Conservation (phyloP, 2,113 vertebrate genomes). For the Pluvianellus socialis region DNA sequence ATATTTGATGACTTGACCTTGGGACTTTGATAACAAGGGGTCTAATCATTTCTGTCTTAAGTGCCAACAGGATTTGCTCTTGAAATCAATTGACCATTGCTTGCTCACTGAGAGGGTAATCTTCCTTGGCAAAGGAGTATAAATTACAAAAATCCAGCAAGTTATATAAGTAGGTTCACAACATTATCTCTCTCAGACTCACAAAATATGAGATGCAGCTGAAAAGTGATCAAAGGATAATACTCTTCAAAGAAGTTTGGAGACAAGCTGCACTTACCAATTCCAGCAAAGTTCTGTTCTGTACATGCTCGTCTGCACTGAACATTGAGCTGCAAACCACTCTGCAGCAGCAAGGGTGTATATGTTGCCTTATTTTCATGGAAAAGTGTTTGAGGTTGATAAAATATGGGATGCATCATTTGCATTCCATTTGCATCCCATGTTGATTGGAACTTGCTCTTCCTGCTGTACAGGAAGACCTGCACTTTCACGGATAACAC, state of each 20-base stretch:
- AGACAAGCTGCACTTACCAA: constrained; percentile 20
- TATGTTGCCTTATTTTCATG: constrained; percentile 46
- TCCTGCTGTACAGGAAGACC: neutral
- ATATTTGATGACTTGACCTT: constrained; percentile 81
- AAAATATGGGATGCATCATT: constrained; percentile 27
- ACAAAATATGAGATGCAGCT: constrained; percentile 53
- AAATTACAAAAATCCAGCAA: constrained; percentile 71
- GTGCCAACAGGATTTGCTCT: constrained; percentile 63
- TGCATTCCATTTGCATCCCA: neutral
- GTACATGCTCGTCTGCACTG: neutral
- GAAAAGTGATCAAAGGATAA: constrained; percentile 70
- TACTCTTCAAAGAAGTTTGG: constrained; percentile 50
- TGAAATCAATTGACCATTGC: constrained; percentile 77
- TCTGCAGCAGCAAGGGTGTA: neutral
- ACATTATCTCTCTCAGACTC: constrained; percentile 34
- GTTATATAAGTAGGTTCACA: constrained; percentile 65
- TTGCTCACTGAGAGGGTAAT: constrained; percentile 70
- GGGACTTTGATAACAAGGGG: constrained; percentile 73
- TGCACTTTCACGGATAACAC: neutral
- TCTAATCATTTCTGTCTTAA: constrained; percentile 74
- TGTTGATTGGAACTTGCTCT: neutral
- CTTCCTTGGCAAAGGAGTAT: constrained; percentile 64
- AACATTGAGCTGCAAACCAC: constrained; percentile 6
- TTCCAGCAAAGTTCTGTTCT: constrained; percentile 1
- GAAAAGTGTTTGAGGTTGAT: constrained; percentile 43